Percentiles rank a stretch among this genome's conserved stretches.
These are phyloP conservation scores for Peromyscus aztecus DNA, from an alignment of 2,797 vertebrate species.

Conservation along the genomic window DNA sequence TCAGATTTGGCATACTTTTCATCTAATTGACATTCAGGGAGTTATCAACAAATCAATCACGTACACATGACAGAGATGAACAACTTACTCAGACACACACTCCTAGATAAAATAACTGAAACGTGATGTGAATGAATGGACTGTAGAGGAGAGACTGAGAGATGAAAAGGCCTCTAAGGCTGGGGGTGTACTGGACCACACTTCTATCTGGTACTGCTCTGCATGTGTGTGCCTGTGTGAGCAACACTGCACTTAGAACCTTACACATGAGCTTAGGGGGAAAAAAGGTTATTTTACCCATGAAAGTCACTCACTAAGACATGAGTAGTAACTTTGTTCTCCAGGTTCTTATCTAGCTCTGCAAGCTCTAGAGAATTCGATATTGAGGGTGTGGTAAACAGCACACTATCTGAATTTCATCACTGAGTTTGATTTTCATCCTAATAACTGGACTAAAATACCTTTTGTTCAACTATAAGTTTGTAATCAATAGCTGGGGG, in stretches of 20 bases:
- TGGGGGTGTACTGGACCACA: not conserved
- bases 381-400: not conserved
- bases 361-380: not conserved
- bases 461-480: not conserved
- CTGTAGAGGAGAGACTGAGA: constrained; percentile 3
- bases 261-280: not conserved
- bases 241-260: not conserved
- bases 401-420: not conserved
- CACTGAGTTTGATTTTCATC: constrained; percentile 35
- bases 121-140: constrained; percentile 72
- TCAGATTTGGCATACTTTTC: constrained; percentile 59
- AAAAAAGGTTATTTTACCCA: not conserved
- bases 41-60: constrained; percentile 75
- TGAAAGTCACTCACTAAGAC: not conserved
- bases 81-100: constrained; percentile 68
- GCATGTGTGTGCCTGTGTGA: not conserved
- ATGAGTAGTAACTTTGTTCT: not conserved
- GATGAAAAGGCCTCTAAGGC: not conserved
- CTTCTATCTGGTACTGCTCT: not conserved
- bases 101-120: constrained; percentile 80
- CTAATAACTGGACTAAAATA: not conserved
- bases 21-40: constrained; percentile 50
- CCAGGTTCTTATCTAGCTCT: not conserved
- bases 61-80: constrained; percentile 73
- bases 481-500: not conserved